These are phyloP conservation scores for Rallus limicola DNA, from an alignment of 2,113 vertebrate genomes.

Conservation along the genomic window DNA sequence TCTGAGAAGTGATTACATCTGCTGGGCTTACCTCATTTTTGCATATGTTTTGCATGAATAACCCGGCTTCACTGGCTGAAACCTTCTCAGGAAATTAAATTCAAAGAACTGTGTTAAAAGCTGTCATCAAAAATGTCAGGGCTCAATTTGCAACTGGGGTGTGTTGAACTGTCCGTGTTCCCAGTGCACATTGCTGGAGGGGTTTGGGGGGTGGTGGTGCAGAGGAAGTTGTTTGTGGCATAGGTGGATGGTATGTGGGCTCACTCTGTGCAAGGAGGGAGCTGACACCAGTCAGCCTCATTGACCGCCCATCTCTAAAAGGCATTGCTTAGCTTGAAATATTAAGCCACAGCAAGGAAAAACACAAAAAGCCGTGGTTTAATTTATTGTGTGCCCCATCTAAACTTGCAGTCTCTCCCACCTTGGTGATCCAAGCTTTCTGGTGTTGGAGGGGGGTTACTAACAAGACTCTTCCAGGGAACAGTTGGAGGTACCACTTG, in stretches of 20 bases:
- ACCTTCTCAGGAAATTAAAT: conserved; percentile 56
- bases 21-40: conserved; percentile 16
- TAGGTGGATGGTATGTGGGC: background rate
- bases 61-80: background rate
- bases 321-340: background rate
- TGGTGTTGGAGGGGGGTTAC: background rate
- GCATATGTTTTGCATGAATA: conserved; percentile 41
- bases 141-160: conserved; percentile 23
- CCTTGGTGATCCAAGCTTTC: background rate
- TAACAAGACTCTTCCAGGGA: background rate
- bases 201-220: too few species aligned
- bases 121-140: conserved; percentile 43
- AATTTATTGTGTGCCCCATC: background rate
- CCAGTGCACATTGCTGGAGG: background rate
- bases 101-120: conserved; percentile 30
- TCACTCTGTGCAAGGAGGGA: background rate
- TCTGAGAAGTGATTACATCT: conserved; percentile 3
- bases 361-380: background rate
- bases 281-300: background rate
- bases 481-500: background rate
- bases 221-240: background rate
- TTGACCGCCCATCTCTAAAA: background rate
- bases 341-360: background rate
- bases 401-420: background rate
- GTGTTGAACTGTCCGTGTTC: background rate